Evolutionary conservation across 2,797 vertebrate genomes (phyloP).

Genomic region (Spheniscus humboldti): DNA sequence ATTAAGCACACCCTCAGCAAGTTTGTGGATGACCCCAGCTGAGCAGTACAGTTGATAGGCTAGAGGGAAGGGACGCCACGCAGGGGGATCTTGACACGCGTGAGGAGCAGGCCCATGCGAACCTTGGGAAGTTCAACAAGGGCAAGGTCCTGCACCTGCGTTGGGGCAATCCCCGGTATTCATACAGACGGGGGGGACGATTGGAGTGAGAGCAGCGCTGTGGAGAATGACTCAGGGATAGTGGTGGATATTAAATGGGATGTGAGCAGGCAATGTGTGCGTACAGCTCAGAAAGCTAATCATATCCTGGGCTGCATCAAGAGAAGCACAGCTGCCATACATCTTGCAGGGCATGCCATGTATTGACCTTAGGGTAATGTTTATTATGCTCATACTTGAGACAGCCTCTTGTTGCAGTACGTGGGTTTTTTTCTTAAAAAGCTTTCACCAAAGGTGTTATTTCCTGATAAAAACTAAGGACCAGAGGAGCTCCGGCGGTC

Average conservation of each 20-base stretch:
- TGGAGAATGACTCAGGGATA: fast-evolving
- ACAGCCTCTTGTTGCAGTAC: neutral
- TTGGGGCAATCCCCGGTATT: too few relatives aligned
- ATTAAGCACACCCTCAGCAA: neutral
- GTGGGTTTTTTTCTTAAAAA: neutral
- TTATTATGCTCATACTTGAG: neutral
- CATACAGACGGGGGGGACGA: fast-evolving
- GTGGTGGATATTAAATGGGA: too few relatives aligned
- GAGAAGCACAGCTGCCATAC: neutral
- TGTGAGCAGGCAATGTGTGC: too few relatives aligned
- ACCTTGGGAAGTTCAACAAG: too few relatives aligned
- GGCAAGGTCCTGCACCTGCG: too few relatives aligned
- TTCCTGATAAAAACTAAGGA: neutral
- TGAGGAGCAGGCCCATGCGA: fast-evolving
- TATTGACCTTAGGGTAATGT: too few relatives aligned
- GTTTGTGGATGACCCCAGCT: fast-evolving
- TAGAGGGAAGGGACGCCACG: neutral
- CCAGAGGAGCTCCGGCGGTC: too few relatives aligned
- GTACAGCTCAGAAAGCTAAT: neutral
- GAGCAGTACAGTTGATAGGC: fast-evolving
- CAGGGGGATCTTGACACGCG: too few relatives aligned
- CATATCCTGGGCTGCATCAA: neutral
- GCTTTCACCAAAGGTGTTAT: neutral
- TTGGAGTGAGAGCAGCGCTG: neutral
- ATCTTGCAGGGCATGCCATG: fast-evolving